Conservation (phyloP, 2,888 invertebrate species). For the Himalopsyche tibetana region DNA sequence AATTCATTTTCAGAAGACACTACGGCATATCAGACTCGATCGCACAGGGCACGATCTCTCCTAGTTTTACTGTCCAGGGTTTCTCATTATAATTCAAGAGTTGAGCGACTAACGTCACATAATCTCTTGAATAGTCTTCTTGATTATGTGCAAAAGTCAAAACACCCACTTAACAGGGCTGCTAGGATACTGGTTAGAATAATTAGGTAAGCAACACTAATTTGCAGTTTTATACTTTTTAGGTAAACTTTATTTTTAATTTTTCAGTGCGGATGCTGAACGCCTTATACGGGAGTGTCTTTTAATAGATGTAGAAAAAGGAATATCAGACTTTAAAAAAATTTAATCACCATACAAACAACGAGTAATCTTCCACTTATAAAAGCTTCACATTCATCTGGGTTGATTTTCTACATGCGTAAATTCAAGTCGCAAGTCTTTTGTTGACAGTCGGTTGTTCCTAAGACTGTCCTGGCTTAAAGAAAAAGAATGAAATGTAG, state of each 20-base stretch:
- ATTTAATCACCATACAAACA: too few relatives aligned
- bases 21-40: slow-evolving; percentile 49
- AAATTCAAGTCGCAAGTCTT: too few relatives aligned
- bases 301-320: too few relatives aligned
- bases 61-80: slow-evolving; percentile 73
- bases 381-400: too few relatives aligned
- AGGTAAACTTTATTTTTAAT: not conserved
- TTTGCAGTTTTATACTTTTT: not conserved
- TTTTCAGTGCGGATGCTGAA: too few relatives aligned
- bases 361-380: too few relatives aligned
- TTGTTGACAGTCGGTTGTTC: too few relatives aligned
- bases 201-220: slow-evolving; percentile 71
- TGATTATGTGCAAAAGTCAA: slow-evolving; percentile 74
- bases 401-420: too few relatives aligned
- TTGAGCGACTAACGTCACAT: slow-evolving; percentile 71
- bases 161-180: slow-evolving; percentile 74
- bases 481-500: too few relatives aligned
- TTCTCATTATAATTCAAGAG: slow-evolving; percentile 70
- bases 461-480: too few relatives aligned
- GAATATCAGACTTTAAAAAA: too few relatives aligned
- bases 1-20: slow-evolving; percentile 57
- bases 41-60: slow-evolving; percentile 71
- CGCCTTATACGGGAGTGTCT: too few relatives aligned
- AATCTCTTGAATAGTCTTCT: slow-evolving; percentile 74
- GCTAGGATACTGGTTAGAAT: slow-evolving; percentile 76